Evolutionary conservation across 2,888 invertebrate species (phyloP).

Genomic region (Hermaeophaga mercurialis): DNA sequence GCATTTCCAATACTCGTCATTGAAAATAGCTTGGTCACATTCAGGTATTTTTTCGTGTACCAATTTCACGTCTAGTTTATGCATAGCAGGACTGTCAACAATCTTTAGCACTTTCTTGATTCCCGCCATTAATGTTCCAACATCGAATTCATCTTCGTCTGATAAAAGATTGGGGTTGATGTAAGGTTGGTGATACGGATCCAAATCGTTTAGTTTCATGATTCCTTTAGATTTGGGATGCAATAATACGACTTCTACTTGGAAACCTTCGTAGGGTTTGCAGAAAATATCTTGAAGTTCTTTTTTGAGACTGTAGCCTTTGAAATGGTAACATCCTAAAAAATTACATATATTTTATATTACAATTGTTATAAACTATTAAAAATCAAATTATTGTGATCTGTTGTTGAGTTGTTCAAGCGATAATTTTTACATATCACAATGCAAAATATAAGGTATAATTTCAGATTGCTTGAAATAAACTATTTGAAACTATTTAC

Average conservation of each 20-base stretch:
- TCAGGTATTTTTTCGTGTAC: constrained; percentile 54
- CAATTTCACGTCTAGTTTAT: constrained; percentile 60
- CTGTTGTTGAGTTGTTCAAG: too few species aligned
- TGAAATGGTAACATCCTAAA: constrained; percentile 31
- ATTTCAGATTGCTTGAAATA: too few species aligned
- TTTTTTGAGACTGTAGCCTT: constrained; percentile 23
- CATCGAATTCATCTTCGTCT: constrained; percentile 64
- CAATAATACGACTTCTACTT: constrained; percentile 71
- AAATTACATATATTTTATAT: neutral
- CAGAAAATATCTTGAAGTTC: constrained; percentile 62
- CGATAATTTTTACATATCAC: neutral
- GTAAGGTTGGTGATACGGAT: constrained; percentile 77
- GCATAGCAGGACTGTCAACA: constrained; percentile 64
- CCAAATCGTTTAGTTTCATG: constrained; percentile 69
- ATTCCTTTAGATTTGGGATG: constrained; percentile 76
- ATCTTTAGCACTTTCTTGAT: constrained; percentile 65
- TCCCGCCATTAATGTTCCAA: constrained; percentile 64
- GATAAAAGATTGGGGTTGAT: constrained; percentile 82
- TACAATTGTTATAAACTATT: neutral
- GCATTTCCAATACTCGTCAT: constrained; percentile 74
- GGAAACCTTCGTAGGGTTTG: constrained; percentile 59
- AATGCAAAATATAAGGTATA: too few species aligned
- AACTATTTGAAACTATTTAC: too few species aligned
- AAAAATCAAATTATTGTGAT: too few species aligned
- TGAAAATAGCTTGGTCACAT: constrained; percentile 55